Evolutionary conservation across 1,140 invertebrate genomes (phyloP).

Genomic region (Drosophila ogumai): DNA sequence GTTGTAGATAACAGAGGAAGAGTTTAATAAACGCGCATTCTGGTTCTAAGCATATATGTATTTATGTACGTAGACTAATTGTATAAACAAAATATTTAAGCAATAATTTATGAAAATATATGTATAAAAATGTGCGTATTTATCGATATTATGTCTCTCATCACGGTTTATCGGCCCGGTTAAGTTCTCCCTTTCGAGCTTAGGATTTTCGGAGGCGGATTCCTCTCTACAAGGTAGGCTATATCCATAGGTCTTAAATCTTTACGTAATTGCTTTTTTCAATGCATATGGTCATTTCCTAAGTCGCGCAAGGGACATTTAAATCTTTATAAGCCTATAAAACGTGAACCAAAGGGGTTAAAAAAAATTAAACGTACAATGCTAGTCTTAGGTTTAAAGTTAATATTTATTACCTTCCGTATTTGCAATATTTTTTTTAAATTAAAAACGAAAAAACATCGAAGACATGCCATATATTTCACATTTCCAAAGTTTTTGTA

Average conservation of each 20-base stretch:
- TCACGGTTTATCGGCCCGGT: background rate
- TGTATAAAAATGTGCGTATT: constrained; percentile 26
- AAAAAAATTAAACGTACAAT: too few species aligned
- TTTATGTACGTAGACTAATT: constrained; percentile 66
- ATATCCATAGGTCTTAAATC: background rate
- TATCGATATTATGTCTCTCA: background rate
- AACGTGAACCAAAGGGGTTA: too few species aligned
- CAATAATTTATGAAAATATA: constrained; percentile 79
- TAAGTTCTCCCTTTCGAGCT: background rate
- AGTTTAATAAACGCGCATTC: constrained; percentile 28
- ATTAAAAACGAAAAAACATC: too few species aligned
- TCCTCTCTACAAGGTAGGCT: background rate
- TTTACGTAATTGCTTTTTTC: background rate
- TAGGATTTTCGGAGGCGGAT: background rate
- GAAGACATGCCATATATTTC: too few species aligned
- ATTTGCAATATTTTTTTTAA: too few species aligned
- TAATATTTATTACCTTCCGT: too few species aligned
- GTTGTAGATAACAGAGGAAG: constrained; percentile 47
- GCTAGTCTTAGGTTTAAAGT: too few species aligned
- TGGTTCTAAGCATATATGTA: constrained; percentile 52
- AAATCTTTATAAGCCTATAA: too few species aligned
- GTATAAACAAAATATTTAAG: constrained; percentile 77
- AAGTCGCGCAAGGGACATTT: too few species aligned
- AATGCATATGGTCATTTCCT: background rate
- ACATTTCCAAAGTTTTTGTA: too few species aligned